phyloP scores from a whole-genome alignment of 2,888 invertebrate species.

The Caenorhabditis sp. region DNA sequence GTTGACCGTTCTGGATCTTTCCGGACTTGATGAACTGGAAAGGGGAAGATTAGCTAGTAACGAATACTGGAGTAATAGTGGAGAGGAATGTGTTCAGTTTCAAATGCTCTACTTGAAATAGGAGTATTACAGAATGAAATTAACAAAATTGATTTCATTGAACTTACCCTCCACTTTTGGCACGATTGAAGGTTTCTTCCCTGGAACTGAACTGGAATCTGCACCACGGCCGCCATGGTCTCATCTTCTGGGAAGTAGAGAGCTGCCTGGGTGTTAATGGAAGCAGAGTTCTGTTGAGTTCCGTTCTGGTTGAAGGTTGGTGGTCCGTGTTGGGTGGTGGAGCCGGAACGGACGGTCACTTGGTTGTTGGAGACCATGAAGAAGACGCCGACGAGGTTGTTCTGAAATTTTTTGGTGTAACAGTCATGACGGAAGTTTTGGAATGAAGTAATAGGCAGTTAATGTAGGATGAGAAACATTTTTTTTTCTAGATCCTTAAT shows the following conservation, averaged over 20 bases:
- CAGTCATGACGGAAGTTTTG: too few species aligned
- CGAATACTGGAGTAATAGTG: neutral
- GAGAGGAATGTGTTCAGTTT: neutral
- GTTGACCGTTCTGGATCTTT: constrained; percentile 48
- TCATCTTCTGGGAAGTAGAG: constrained; percentile 55
- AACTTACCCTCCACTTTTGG: constrained; percentile 60
- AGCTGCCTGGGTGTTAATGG: constrained; percentile 32
- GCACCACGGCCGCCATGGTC: constrained; percentile 47
- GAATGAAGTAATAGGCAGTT: too few species aligned
- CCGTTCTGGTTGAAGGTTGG: constrained; percentile 42
- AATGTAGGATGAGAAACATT: too few species aligned
- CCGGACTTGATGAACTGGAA: constrained; percentile 59
- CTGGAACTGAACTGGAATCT: constrained; percentile 40
- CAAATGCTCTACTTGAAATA: neutral
- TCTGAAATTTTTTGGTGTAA: too few species aligned
- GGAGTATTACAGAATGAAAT: too few species aligned
- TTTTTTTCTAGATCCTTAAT: too few species aligned
- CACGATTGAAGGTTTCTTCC: constrained; percentile 54
- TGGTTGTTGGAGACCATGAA: constrained; percentile 60
- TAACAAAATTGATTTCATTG: too few species aligned
- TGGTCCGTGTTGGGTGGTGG: constrained; percentile 54
- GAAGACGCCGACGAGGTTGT: constrained; percentile 54
- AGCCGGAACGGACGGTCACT: constrained; percentile 48
- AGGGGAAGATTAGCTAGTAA: neutral
- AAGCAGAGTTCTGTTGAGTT: constrained; percentile 6